Conservation (phyloP, 2,797 vertebrate species). For the Microcaecilia unicolor region DNA sequence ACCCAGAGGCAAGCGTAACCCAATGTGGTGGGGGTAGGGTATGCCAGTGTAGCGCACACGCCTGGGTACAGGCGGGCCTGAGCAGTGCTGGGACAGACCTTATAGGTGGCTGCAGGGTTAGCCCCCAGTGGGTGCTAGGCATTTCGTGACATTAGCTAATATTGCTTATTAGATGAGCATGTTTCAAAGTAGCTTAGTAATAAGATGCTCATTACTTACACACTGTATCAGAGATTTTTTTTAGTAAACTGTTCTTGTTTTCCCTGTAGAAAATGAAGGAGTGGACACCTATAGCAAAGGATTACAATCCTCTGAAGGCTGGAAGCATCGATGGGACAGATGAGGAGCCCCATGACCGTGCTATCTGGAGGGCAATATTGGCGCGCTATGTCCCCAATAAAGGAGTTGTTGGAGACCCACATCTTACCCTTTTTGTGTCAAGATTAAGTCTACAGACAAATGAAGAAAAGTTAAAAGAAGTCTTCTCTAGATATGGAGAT, state of each 20-base stretch:
- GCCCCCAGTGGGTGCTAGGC: too few species aligned
- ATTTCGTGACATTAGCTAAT: too few species aligned
- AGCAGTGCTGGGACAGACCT: too few species aligned
- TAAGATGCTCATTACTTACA: too few species aligned
- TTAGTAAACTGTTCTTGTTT: background rate
- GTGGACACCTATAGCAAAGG: conserved; percentile 86
- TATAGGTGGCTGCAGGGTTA: too few species aligned
- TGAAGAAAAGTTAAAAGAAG: conserved; percentile 75
- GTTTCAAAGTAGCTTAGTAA: too few species aligned
- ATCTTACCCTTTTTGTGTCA: conserved; percentile 80
- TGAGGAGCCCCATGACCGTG: conserved; percentile 86
- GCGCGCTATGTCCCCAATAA: conserved; percentile 81
- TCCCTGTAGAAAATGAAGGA: conserved; percentile 62
- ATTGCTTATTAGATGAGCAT: too few species aligned
- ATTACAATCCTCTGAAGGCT: conserved; percentile 85
- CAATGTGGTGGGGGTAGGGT: too few species aligned
- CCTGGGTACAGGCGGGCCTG: too few species aligned
- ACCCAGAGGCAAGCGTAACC: too few species aligned
- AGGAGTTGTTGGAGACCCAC: conserved; percentile 76
- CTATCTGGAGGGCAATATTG: conserved; percentile 84
- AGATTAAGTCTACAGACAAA: conserved; percentile 80
- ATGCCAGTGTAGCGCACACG: too few species aligned
- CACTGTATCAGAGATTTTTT: too few species aligned
- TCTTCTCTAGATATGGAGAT: conserved; percentile 86
- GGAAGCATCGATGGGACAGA: conserved; percentile 93